phyloP scores from a whole-genome alignment of 2,113 vertebrate genomes.

The Podarcis muralis region DNA sequence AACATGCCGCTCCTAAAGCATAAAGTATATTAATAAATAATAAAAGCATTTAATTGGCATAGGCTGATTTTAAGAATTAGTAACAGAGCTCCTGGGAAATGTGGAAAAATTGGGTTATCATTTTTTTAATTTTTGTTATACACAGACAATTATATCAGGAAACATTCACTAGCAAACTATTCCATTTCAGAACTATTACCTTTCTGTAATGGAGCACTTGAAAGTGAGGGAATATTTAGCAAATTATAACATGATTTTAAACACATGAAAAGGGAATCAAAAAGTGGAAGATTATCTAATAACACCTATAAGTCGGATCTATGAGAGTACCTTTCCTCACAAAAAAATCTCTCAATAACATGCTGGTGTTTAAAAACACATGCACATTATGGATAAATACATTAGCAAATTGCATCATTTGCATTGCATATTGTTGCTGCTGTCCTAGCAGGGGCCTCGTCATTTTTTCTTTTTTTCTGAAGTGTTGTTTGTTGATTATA shows the following conservation, averaged over 20 bases:
- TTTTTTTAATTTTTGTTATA: slow-evolving; percentile 19
- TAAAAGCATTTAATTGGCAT: not conserved
- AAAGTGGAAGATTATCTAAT: not conserved
- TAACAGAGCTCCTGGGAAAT: not conserved
- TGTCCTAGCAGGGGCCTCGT: too few relatives aligned
- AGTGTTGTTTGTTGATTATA: too few relatives aligned
- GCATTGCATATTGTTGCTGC: too few relatives aligned
- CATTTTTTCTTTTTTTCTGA: too few relatives aligned
- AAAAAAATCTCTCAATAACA: not conserved
- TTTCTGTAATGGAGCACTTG: slow-evolving; percentile 27
- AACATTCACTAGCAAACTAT: slow-evolving; percentile 36
- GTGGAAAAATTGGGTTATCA: not conserved
- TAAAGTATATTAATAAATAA: not conserved
- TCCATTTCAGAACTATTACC: slow-evolving; percentile 15
- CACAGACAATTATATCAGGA: not conserved
- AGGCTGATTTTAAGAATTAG: slow-evolving; percentile 17
- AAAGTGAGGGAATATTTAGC: slow-evolving; percentile 26
- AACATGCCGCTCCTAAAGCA: not conserved
- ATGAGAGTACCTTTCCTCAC: not conserved
- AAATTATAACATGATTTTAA: not conserved
- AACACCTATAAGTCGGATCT: not conserved
- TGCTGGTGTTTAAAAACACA: not conserved
- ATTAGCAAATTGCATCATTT: too few relatives aligned
- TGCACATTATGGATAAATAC: too few relatives aligned
- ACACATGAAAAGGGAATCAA: not conserved